Base-by-base conservation (phyloP, 2,113 vertebrate genomes). In the Odocoileus virginianus region DNA sequence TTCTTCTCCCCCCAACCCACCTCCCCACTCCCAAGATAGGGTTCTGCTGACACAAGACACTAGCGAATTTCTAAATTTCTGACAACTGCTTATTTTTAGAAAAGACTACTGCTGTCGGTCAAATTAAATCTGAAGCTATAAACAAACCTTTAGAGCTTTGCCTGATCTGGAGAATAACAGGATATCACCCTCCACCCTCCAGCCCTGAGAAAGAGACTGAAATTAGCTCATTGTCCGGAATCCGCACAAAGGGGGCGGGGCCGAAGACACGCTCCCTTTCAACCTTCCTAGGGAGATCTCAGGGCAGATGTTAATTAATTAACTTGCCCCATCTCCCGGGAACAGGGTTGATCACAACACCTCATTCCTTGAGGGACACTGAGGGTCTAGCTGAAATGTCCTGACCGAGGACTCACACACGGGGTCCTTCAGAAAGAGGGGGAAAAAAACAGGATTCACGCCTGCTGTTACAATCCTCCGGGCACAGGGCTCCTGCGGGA, bases 181-280 rank as follows among this genome's bases (percentile, higher is more conserved):
- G 96, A 87, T 95, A 84, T 86, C 87, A 74, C 40, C 87, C 92
- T 79, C 94, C 76, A 57, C 94, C 95, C 95, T 78, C 57, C 36
- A 82, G 95, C 23, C 7, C 8, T 21, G 83, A 88, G 83, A 89
- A 50, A 57, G 55, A 85, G 84, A 50, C 79, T 82, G 93, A 96
- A 96, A 98, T 97, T 96, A 98, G 98, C 93, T 98, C 95, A 91
- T 96, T 97, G 98, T 97, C 97, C 55, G 23, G 93, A 95, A 74
- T 27, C 43, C n/a, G 54, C 91, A 78, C 74, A 61, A 64, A 95
- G 83, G 47, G 93, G 81, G 76, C 11, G 0, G 47, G 4, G 25
- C 58, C 0, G 0, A 4, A 4, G 1, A 6, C 78, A 5, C 0
- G 7, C 43, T 92, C 93, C 64, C 83, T 97, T 95, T 79, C 96